Conservation (phyloP, 2,797 vertebrate species). For the Coregonus ussuriensis region DNA sequence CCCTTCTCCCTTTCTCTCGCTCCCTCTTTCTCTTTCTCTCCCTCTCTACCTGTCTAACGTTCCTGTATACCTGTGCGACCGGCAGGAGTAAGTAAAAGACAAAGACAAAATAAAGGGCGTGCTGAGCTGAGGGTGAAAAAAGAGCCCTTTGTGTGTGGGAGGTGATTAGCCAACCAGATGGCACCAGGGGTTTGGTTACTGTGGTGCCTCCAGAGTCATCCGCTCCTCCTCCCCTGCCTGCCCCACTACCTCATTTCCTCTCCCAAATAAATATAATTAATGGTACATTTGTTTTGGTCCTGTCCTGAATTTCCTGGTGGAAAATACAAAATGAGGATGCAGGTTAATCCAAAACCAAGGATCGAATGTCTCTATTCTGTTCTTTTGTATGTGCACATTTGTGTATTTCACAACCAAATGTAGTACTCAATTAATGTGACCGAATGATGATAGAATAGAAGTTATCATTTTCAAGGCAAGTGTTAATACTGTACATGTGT, state of each 20-base stretch:
- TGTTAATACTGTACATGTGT: not conserved
- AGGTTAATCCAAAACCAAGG: constrained; percentile 40
- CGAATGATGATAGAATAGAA: not conserved
- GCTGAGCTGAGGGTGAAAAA: constrained; percentile 41
- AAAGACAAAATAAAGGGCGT: constrained; percentile 58
- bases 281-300: constrained; percentile 56
- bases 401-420: constrained; percentile 27
- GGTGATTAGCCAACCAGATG: constrained; percentile 54
- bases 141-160: constrained; percentile 54
- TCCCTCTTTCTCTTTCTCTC: constrained; percentile 25
- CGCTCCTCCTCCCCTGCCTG: constrained; percentile 46
- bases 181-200: constrained; percentile 64
- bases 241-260: constrained; percentile 66
- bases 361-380: constrained; percentile 35
- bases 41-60: constrained; percentile 8
- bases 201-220: constrained; percentile 52
- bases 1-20: constrained; percentile 4
- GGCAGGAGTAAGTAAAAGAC: constrained; percentile 50
- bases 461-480: not conserved
- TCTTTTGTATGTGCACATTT: constrained; percentile 39
- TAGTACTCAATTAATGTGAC: not conserved
- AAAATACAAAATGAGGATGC: constrained; percentile 61
- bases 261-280: constrained; percentile 67
- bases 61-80: constrained; percentile 53
- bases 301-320: constrained; percentile 56